These are phyloP conservation scores for Cyprinodon variegatus DNA, from an alignment of 2,113 vertebrate genomes.

Conservation along the genomic window DNA sequence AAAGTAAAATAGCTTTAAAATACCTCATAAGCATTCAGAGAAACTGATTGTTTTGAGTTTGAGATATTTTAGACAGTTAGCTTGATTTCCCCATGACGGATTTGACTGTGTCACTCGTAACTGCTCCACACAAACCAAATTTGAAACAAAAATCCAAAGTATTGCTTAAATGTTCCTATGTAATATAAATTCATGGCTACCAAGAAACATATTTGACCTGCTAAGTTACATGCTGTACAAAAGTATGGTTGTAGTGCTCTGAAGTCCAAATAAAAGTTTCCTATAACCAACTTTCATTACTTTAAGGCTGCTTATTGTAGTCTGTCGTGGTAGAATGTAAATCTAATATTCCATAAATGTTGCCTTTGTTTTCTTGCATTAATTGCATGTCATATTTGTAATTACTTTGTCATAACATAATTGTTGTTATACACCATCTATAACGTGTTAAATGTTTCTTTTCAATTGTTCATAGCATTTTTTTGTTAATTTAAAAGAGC, in stretches of 20 bases:
- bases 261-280: conserved; percentile 27
- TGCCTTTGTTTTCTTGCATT: conserved; percentile 33
- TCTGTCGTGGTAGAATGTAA: not conserved
- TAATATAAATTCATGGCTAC: not conserved
- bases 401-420: conserved; percentile 1
- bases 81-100: not conserved
- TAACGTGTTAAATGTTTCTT: not conserved
- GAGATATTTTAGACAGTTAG: not conserved
- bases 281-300: conserved; percentile 6
- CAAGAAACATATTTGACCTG: conserved; percentile 11
- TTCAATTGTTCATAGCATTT: conserved; percentile 18
- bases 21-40: too few relatives aligned
- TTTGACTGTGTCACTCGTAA: not conserved
- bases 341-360: conserved; percentile 16
- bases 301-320: conserved; percentile 16
- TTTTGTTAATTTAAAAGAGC: conserved; percentile 38
- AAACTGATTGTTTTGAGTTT: not conserved
- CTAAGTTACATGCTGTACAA: not conserved
- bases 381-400: conserved; percentile 14
- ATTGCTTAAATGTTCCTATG: not conserved
- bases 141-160: too few relatives aligned
- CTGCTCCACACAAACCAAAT: too few relatives aligned
- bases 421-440: not conserved
- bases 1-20: too few relatives aligned
- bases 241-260: conserved; percentile 17